Evolutionary conservation across 2,797 vertebrate species (phyloP).

Genomic region (Brotula barbata): DNA sequence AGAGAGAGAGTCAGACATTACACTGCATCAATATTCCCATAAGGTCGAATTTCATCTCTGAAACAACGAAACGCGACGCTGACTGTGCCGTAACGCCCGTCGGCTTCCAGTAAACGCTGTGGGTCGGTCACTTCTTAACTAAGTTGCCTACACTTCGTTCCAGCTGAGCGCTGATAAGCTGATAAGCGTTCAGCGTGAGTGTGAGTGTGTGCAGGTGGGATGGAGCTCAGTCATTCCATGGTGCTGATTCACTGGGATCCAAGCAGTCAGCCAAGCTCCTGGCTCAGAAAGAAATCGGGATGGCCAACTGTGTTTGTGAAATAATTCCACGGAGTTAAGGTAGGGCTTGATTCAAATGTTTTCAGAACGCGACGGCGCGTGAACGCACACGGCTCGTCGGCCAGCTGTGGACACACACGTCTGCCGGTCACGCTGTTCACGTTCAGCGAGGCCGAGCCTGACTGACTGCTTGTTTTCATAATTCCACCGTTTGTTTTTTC

Average conservation of each 20-base stretch:
- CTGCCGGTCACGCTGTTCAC: not conserved
- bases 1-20: too few species aligned
- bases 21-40: too few species aligned
- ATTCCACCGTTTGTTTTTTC: slow-evolving; percentile 21
- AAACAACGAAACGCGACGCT: too few species aligned
- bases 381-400: not conserved
- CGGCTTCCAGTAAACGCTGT: not conserved
- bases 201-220: slow-evolving; percentile 27
- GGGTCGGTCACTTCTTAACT: not conserved
- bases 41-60: too few species aligned
- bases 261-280: slow-evolving; percentile 1
- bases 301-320: too few species aligned
- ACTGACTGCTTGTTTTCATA: slow-evolving; percentile 5
- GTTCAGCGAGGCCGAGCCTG: not conserved
- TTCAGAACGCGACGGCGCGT: slow-evolving; percentile 2
- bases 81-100: too few species aligned
- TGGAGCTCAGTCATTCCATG: not conserved
- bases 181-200: not conserved
- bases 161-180: not conserved
- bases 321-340: too few species aligned
- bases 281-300: not conserved
- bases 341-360: not conserved
- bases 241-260: not conserved
- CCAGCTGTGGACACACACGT: slow-evolving; percentile 7
- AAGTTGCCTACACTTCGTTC: too few species aligned